phyloP scores from a whole-genome alignment of 2,113 vertebrate genomes.

The Pipra filicauda region DNA sequence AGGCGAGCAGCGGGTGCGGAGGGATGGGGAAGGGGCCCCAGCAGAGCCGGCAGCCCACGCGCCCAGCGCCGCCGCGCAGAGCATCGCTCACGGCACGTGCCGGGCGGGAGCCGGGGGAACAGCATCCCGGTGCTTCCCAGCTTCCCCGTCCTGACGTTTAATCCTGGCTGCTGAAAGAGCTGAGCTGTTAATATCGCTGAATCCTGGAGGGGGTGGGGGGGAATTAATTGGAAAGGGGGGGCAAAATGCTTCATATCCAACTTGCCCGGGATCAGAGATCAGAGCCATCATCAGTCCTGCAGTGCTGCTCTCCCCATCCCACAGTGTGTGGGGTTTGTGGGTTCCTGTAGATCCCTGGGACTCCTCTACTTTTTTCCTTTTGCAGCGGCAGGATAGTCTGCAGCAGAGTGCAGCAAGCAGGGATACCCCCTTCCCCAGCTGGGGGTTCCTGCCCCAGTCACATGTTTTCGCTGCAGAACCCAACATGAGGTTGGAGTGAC shows the following conservation, averaged over 20 bases:
- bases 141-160: not conserved
- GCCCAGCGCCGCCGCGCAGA: not conserved
- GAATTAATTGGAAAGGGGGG: not conserved
- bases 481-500: not conserved
- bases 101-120: not conserved
- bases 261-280: not conserved
- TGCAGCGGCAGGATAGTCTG: not conserved
- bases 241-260: not conserved
- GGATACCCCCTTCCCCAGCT: not conserved
- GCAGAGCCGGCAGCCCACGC: conserved; percentile 14
- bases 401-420: not conserved
- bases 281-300: not conserved
- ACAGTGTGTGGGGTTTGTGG: fast-evolving
- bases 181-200: not conserved
- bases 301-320: not conserved
- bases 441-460: fast-evolving
- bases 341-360: not conserved
- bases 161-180: not conserved
- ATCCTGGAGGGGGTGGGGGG: not conserved
- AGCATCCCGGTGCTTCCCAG: not conserved
- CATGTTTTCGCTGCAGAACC: not conserved
- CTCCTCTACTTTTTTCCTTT: not conserved
- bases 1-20: conserved; percentile 13
- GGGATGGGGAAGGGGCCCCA: conserved; percentile 30
- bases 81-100: not conserved